A percentile compares a stretch with the other conserved stretches of the same genome.
These are phyloP conservation scores for Apogon talboti DNA, from an alignment of 2,797 vertebrate species.

Conservation along the genomic window DNA sequence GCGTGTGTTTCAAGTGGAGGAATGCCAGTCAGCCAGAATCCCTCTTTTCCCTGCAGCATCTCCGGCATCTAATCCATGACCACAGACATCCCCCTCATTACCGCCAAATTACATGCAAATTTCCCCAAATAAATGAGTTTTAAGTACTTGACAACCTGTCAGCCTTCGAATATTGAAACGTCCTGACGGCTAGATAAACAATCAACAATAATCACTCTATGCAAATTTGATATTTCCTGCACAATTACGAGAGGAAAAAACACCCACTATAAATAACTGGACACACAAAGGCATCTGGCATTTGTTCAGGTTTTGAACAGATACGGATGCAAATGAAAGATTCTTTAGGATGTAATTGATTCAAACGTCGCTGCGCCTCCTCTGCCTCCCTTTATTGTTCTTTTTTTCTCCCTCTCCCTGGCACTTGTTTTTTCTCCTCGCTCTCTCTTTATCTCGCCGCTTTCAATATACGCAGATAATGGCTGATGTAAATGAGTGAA, in stretches of 20 bases:
- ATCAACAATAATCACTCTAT: conserved; percentile 99
- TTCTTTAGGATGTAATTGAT: conserved; percentile 88
- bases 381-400: conserved; percentile 78
- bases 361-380: conserved; percentile 80
- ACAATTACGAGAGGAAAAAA: conserved; percentile 90
- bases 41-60: conserved; percentile 70
- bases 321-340: conserved; percentile 88
- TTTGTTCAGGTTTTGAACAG: conserved; percentile 88
- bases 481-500: conserved; percentile 82
- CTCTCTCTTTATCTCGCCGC: conserved; percentile 77
- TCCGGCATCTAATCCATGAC: conserved; percentile 90
- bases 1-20: conserved; percentile 71
- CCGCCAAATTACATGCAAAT: conserved; percentile 99
- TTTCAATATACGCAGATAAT: conserved; percentile 84
- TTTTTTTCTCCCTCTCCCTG: conserved; percentile 48
- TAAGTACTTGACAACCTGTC: conserved; percentile 99
- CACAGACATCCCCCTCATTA: conserved; percentile 96
- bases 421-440: conserved; percentile 62
- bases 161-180: conserved; percentile 95
- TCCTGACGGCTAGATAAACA: conserved; percentile 99
- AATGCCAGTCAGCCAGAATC: conserved; percentile 78
- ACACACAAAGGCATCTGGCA: conserved; percentile 97
- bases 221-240: conserved; percentile 99
- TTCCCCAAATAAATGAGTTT: conserved; percentile 99
- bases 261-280: conserved; percentile 92